Base-by-base conservation (phyloP, 1,140 invertebrate species). In the Drosophila littoralis region DNA sequence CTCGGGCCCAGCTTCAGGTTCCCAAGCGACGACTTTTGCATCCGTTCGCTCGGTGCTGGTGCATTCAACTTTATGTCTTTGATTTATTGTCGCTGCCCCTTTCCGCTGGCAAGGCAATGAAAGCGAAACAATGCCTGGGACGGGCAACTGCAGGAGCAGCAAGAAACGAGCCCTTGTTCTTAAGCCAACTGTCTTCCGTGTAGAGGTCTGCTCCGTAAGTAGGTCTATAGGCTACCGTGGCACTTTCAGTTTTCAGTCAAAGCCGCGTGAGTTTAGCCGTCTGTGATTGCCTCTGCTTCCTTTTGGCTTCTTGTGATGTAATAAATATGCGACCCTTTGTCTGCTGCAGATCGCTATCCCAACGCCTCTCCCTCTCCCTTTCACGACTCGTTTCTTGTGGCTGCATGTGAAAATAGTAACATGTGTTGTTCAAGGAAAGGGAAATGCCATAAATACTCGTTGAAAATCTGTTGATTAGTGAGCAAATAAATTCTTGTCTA, bases 21-120 rank as follows among this genome's bases (percentile, higher is more conserved):
- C 82, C 75, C 82, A 75, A 77, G 48, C 51, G 46, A 88, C 83
- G 83, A 88, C 83, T 88, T 84, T 89, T 88, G 83, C 83, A 88
- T 88, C 83, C 83, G 83, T 63, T 67, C 54, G 38, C 58, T 63
- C 28, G 65, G 22, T 66, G 81, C 33, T 66, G 81, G 85, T 86
- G 82, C 88, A 86, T 90, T 90, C 88, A 90, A 88, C 88, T 89
- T 89, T 76, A 83, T 76, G 63, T 75, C 79, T 90, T 90, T 90
- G 88, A 91, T 90, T 90, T 90, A 83, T 83, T 86, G 82, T 85
- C 72, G 63, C 65, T 67, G 68, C 64, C 46, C 32, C 51, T 38
- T 63, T 61, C 58, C 73, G 35, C 54, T 55, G 66, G 42, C 57
- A 52, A 36, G 54, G 54, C 70, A 90, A 90, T 86, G 88, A 90